Evolutionary conservation across 2,797 vertebrate species (phyloP), one percentile per base, ranked within the genome.

Genomic region (Hylomyscus alleni): DNA sequence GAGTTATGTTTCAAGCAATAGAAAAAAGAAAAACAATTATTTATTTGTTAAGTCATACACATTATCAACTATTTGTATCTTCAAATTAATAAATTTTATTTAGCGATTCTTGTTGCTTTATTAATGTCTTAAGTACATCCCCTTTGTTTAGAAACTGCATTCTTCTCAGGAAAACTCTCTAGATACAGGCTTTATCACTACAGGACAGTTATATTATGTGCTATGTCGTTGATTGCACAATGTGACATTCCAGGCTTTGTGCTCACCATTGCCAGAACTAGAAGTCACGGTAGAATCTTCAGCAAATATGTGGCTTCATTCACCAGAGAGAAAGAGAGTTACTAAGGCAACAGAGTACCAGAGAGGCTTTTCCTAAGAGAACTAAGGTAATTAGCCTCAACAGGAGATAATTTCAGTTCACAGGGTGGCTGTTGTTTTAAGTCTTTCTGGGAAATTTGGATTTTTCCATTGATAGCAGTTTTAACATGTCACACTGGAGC

Each of bases 401-500:
- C 98, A 99, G 98, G 99, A 99, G 99, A 99, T 99, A 99, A 99
- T 99, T 99, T 99, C 96, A 91, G 98, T 98, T 98, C 98, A 98
- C 98, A 97, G 95, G 98, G 97, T 98, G 98, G 98, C 98, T 99
- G 98, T 99, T 99, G 98, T 99, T 99, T 99, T 98, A 98, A 99
- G 98, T 98, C 98, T 98, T 99, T 98, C 98, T 99, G 98, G 98
- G 98, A 99, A 99, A 99, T 99, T 98, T 99, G 99, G 99, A 98
- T 99, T 99, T 99, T 99, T 99, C 98, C 98, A 99, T 99, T 99
- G 99, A 99, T 98, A 99, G 98, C 98, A 98, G 98, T 99, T 99
- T 99, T 99, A 99, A 99, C 98, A 99, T 99, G 99, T 99, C 99
- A 99, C 98, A 97, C 98, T 99, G 99, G 99, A 99, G 99, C 99